Conservation (phyloP, 1,140 invertebrate species). For the Bombus waltoni region DNA sequence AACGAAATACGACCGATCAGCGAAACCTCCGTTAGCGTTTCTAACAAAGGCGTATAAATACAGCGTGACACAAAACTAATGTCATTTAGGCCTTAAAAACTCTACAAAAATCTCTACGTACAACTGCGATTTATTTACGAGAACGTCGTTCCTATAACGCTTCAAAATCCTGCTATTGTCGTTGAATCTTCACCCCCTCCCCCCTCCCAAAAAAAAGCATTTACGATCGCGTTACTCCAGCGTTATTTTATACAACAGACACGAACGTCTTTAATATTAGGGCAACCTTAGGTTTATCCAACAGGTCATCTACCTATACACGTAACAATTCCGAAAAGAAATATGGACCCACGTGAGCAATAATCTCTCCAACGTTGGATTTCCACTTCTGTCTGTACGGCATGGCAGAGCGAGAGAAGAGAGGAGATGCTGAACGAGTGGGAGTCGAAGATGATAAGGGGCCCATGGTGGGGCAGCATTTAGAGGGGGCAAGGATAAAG, state of each 20-base stretch:
- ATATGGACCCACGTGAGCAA: not conserved
- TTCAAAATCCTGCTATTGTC: too few species aligned
- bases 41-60: not conserved
- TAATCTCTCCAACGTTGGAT: too few species aligned
- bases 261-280: not conserved
- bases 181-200: too few species aligned
- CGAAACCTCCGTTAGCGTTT: not conserved
- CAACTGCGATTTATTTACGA: not conserved
- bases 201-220: too few species aligned
- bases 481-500: conserved; percentile 55
- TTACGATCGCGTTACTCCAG: not conserved
- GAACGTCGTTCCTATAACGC: too few species aligned
- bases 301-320: not conserved
- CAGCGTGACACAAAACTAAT: not conserved
- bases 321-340: not conserved
- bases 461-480: conserved; percentile 22
- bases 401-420: not conserved
- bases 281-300: not conserved
- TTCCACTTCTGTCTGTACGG: too few species aligned
- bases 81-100: not conserved
- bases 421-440: not conserved
- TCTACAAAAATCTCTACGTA: not conserved
- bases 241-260: not conserved
- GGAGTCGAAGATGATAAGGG: conserved; percentile 36
- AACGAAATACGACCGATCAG: not conserved